phyloP scores from a whole-genome alignment of 2,797 vertebrate species.

The Poeciliopsis gracilis region DNA sequence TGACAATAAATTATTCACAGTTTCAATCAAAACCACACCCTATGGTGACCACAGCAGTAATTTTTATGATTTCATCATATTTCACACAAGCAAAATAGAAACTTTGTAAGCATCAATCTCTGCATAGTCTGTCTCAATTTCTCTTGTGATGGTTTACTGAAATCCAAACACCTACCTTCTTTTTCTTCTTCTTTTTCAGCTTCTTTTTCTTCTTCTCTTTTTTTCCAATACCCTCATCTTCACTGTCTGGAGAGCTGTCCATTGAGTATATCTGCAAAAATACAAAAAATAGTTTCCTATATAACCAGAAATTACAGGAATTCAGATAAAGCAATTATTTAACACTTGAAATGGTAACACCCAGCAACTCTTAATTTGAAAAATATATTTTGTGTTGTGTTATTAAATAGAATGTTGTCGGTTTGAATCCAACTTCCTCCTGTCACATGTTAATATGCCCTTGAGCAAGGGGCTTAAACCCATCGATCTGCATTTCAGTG shows the following conservation, averaged over 20 bases:
- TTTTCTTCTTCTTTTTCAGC: slow-evolving; percentile 55
- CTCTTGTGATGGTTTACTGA: neutral
- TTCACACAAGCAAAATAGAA: neutral
- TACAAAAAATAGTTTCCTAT: neutral
- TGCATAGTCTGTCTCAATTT: neutral
- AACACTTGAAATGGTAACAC: neutral
- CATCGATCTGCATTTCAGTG: no score
- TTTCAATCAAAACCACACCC: neutral
- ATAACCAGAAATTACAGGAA: neutral
- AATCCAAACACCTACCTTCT: slow-evolving; percentile 59
- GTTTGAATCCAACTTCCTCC: no score
- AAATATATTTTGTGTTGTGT: neutral
- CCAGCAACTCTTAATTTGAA: neutral
- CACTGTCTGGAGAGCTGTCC: slow-evolving; percentile 68
- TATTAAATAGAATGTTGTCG: no score
- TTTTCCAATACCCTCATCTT: slow-evolving; percentile 60
- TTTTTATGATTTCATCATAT: neutral
- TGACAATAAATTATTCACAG: slow-evolving; percentile 1
- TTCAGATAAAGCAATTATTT: neutral
- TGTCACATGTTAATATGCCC: no score
- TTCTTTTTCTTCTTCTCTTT: slow-evolving; percentile 67
- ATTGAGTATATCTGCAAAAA: slow-evolving; percentile 23
- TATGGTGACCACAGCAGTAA: neutral
- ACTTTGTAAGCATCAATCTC: neutral
- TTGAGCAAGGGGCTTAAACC: no score